Percentiles rank a stretch among this genome's conserved stretches.
Evolutionary conservation across 1,140 invertebrate species (phyloP).

Genomic region (Bombus polaris): DNA sequence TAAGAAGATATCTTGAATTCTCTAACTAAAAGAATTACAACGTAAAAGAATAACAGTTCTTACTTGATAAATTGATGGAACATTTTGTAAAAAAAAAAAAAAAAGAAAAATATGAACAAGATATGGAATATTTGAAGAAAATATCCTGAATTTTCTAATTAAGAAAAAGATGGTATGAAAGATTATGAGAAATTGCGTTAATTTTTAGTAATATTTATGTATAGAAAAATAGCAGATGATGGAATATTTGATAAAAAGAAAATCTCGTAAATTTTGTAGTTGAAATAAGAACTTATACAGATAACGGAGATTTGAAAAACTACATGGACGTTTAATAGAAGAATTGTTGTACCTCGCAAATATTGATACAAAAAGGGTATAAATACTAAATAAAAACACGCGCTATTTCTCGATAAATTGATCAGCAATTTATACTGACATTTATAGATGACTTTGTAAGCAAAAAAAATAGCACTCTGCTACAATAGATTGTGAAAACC

Average conservation of each 20-base stretch:
- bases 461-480: background rate
- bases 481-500: background rate
- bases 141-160: no score
- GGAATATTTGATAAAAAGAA: no score
- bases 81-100: background rate
- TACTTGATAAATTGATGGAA: background rate
- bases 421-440: background rate
- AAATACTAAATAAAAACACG: background rate
- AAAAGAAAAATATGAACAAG: no score
- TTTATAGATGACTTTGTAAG: background rate
- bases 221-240: no score
- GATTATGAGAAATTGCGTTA: no score
- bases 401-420: background rate
- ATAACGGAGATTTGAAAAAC: background rate
- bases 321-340: background rate
- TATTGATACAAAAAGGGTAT: background rate
- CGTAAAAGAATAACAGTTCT: background rate
- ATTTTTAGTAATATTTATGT: no score
- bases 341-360: background rate
- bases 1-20: no score
- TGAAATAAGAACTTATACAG: no score
- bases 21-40: no score
- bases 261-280: no score
- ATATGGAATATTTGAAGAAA: no score
- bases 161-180: background rate